Conservation (phyloP, 2,113 vertebrate genomes). For the Plectropomus leopardus region DNA sequence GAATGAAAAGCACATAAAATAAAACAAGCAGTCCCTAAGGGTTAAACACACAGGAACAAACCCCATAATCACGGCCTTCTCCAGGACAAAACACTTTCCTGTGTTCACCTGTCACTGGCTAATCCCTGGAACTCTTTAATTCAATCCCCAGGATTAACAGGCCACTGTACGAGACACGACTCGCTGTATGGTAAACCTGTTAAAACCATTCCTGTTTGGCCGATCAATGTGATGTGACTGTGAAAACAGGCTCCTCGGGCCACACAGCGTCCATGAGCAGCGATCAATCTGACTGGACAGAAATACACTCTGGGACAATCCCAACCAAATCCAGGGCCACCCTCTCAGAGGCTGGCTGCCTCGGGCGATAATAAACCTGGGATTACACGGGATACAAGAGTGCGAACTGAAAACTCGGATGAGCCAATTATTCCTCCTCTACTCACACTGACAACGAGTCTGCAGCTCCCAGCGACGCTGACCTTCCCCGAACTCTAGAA, state of each 20-base stretch:
- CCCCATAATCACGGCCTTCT: neutral
- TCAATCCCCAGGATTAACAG: constrained; percentile 75
- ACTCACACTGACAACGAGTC: constrained; percentile 48
- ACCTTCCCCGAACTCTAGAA: constrained; percentile 58
- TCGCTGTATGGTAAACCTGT: constrained; percentile 42
- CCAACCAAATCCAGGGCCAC: constrained; percentile 66
- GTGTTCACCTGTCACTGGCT: constrained; percentile 66
- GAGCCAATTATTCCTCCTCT: constrained; percentile 72
- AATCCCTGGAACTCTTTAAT: constrained; percentile 78
- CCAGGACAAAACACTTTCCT: constrained; percentile 6
- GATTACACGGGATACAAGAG: constrained; percentile 73
- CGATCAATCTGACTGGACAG: constrained; percentile 55
- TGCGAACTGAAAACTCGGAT: constrained; percentile 59
- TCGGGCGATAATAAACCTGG: constrained; percentile 58
- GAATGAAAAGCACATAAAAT: no score
- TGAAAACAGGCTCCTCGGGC: constrained; percentile 16
- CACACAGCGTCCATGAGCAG: constrained; percentile 2
- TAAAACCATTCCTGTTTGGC: constrained; percentile 29
- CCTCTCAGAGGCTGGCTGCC: constrained; percentile 59
- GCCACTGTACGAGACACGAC: constrained; percentile 19
- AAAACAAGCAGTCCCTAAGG: no score
- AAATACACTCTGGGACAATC: constrained; percentile 59
- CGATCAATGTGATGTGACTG: constrained; percentile 24
- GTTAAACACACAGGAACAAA: constrained; percentile 10
- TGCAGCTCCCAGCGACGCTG: constrained; percentile 34